Percentiles rank a stretch among this genome's conserved stretches.
phyloP scores from a whole-genome alignment of 2,888 invertebrate genomes.

The Buathra laborator region DNA sequence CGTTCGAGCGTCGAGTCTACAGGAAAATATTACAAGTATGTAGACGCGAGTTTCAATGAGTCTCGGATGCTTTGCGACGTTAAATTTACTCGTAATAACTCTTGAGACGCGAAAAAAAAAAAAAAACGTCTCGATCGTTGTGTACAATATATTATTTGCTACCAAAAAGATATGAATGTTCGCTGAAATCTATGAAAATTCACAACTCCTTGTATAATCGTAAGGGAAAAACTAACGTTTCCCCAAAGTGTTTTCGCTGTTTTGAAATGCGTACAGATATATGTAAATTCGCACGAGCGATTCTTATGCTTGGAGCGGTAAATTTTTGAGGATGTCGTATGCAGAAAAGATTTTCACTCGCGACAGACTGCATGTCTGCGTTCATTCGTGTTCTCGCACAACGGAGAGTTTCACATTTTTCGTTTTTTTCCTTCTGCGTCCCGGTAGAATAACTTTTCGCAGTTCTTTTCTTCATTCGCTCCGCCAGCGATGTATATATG shows the following conservation, averaged over 20 bases:
- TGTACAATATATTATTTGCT: too few species aligned
- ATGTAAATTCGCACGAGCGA: not conserved
- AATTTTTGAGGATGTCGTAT: constrained; percentile 11
- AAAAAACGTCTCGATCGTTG: too few species aligned
- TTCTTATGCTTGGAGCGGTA: not conserved
- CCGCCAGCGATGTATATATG: not conserved
- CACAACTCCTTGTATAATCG: too few species aligned
- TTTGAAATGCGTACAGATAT: not conserved
- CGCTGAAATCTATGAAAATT: too few species aligned
- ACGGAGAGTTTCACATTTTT: constrained; percentile 16
- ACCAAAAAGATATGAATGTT: too few species aligned
- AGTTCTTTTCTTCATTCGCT: constrained; percentile 10
- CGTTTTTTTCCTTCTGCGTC: not conserved
- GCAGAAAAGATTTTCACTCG: constrained; percentile 1
- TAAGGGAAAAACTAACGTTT: not conserved
- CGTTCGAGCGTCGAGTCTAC: not conserved
- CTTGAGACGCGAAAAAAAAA: not conserved
- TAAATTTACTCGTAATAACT: not conserved
- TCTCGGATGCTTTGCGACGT: not conserved
- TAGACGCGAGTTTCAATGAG: not conserved
- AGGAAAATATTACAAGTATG: constrained; percentile 9
- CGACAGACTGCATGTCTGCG: not conserved
- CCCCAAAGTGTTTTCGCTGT: not conserved
- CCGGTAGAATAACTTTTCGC: constrained; percentile 23
- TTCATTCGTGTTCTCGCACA: not conserved